Evolutionary conservation across 2,888 invertebrate genomes (phyloP), one percentile per base, ranked within the genome.

Genomic region (Drosophila atroscutellata): DNA sequence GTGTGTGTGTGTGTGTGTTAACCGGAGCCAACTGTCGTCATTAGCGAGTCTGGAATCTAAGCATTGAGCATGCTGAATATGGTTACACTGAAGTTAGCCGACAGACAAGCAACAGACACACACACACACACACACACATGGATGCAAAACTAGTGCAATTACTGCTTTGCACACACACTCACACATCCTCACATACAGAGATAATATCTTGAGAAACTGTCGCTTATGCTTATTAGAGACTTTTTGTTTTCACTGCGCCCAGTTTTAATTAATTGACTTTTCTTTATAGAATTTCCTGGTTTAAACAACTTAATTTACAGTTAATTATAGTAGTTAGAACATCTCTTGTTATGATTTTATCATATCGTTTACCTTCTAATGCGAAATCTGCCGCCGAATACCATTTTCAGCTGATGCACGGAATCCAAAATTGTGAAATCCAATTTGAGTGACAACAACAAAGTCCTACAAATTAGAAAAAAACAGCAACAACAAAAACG

Each of bases 321-420:
- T 20, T 42, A 42, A 20, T 42, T 30, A 6, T 4, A 60, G 18
- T 18, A 24, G n/a, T 8, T 26, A 37, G 18, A 28, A 24, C n/a
- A 30, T 37, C 26, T 49, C 18, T 34, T 55, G 3, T 54, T 28
- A 9, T 11, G 11, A 15, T 20, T 47, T 26, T 54, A 28, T 56
- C 28, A 39, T 55, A 50, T 65, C 36, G 34, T 77, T 89, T 92
- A 93, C 93, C 93, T 93, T 93, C 93, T 91, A 78, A 93, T 92
- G 80, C 93, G 93, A 91, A 93, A 93, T 89, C 92, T 92, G 88
- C 93, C 93, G 84, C 93, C 93, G 87, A 93, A 93, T 80, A 93
- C 93, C 93, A 93, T 93, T 88, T 93, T 93, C 87, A 92, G 84
- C 79, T 90, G 91, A 81, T 86, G 83, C 61, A 89, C 89, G 76